A percentile compares a stretch with the other conserved stretches of the same genome.
These are phyloP conservation scores for Parapristionchus giblindavisi DNA, from an alignment of 2,888 invertebrate species.

Conservation along the genomic window DNA sequence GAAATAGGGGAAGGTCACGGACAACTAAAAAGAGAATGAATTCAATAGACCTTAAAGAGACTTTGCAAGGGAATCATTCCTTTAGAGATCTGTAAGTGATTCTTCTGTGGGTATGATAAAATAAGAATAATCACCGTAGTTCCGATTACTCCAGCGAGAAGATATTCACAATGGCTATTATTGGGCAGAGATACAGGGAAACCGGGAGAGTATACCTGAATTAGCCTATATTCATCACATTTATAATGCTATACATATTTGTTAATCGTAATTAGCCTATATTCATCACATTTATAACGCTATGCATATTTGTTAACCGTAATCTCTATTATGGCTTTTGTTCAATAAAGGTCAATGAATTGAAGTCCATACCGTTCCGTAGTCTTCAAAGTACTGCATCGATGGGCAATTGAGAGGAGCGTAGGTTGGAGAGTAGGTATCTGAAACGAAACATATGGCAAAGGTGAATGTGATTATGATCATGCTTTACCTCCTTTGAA, in stretches of 20 bases:
- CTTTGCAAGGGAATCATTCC: neutral
- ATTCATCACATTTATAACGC: too few relatives aligned
- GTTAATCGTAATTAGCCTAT: too few relatives aligned
- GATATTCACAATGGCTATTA: conserved; percentile 13
- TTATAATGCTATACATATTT: too few relatives aligned
- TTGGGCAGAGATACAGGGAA: conserved; percentile 6
- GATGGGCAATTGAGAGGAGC: conserved; percentile 9
- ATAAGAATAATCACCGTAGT: neutral
- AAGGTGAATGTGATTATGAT: too few relatives aligned
- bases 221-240: too few relatives aligned
- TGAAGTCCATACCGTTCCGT: conserved; percentile 18
- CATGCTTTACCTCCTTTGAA: neutral
- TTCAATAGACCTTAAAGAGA: neutral
- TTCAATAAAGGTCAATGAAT: too few relatives aligned
- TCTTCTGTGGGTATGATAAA: neutral
- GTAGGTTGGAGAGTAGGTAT: conserved; percentile 2
- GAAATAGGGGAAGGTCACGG: conserved; percentile 24
- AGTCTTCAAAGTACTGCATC: conserved; percentile 31
- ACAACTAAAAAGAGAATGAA: neutral
- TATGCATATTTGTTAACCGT: too few relatives aligned
- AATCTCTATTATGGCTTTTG: too few relatives aligned
- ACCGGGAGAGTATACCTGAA: conserved; percentile 24
- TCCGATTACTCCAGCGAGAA: conserved; percentile 1
- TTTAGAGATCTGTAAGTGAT: neutral
- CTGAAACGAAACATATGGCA: neutral